phyloP scores from a whole-genome alignment of 1,140 invertebrate species.

The Leucophenga varia region DNA sequence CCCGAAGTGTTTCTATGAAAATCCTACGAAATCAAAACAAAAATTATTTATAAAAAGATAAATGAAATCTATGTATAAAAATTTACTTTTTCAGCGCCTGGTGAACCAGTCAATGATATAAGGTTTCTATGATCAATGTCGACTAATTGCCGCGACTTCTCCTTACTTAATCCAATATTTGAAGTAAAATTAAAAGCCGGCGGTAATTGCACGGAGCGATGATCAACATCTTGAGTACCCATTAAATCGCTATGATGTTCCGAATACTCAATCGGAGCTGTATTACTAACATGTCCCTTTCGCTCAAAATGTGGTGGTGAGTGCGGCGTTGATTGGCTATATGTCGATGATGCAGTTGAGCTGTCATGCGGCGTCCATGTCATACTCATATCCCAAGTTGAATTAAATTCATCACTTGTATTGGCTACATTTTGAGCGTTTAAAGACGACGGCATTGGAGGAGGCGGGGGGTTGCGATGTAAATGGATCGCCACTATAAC shows the following conservation, averaged over 20 bases:
- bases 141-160: slow-evolving; percentile 48
- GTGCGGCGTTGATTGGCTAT: slow-evolving; percentile 60
- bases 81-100: slow-evolving; percentile 56
- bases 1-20: slow-evolving; percentile 16
- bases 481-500: slow-evolving; percentile 14
- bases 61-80: no score
- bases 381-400: slow-evolving; percentile 51
- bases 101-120: slow-evolving; percentile 78
- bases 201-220: slow-evolving; percentile 53
- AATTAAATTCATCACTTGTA: slow-evolving; percentile 36
- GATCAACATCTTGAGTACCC: slow-evolving; percentile 63
- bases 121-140: slow-evolving; percentile 82
- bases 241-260: slow-evolving; percentile 42
- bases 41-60: neutral
- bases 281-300: slow-evolving; percentile 54
- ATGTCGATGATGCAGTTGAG: slow-evolving; percentile 31
- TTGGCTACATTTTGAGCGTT: slow-evolving; percentile 1
- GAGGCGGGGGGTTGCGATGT: slow-evolving; percentile 53
- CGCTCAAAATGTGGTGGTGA: slow-evolving; percentile 70
- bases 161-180: slow-evolving; percentile 42
- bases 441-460: slow-evolving; percentile 61
- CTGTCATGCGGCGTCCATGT: slow-evolving; percentile 43
- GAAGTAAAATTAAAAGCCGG: slow-evolving; percentile 38
- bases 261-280: slow-evolving; percentile 61
- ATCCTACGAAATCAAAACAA: slow-evolving; percentile 20